A percentile compares a stretch with the other conserved stretches of the same genome.
Evolutionary conservation across 2,797 vertebrate species (phyloP).

Genomic region (Alfaro cultratus): DNA sequence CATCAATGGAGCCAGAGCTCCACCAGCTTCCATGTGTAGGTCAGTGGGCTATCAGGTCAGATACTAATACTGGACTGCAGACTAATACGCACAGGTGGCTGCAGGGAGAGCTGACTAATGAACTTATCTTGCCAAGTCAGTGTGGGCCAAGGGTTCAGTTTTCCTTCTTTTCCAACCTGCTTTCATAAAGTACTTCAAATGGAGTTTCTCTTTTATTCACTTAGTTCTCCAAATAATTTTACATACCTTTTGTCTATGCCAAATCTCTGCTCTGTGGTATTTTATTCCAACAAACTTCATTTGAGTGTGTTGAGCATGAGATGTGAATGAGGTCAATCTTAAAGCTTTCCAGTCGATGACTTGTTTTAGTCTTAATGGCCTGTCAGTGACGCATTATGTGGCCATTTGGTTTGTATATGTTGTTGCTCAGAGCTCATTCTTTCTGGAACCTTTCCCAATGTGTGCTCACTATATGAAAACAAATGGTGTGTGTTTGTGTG

Average conservation of each 20-base stretch:
- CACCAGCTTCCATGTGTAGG: slow-evolving; percentile 53
- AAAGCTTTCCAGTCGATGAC: slow-evolving; percentile 40
- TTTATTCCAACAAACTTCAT: slow-evolving; percentile 18
- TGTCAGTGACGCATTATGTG: slow-evolving; percentile 43
- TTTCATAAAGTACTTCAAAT: neutral
- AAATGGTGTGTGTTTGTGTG: slow-evolving; percentile 35
- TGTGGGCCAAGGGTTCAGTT: slow-evolving; percentile 13
- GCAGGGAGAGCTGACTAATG: slow-evolving; percentile 26
- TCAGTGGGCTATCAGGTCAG: slow-evolving; percentile 70
- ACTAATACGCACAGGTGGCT: slow-evolving; percentile 47
- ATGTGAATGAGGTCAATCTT: slow-evolving; percentile 52
- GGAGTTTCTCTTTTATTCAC: slow-evolving; percentile 8
- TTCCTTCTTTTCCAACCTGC: neutral
- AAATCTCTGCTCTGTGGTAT: slow-evolving; percentile 10
- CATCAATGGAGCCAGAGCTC: slow-evolving; percentile 61
- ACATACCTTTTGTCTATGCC: neutral
- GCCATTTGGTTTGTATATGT: slow-evolving; percentile 42
- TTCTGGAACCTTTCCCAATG: neutral
- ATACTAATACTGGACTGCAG: slow-evolving; percentile 48
- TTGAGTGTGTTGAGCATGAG: slow-evolving; percentile 13
- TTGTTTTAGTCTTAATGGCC: slow-evolving; percentile 33
- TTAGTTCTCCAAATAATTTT: neutral
- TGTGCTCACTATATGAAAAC: slow-evolving; percentile 26
- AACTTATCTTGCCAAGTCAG: slow-evolving; percentile 17
- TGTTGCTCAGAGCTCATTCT: slow-evolving; percentile 1